Base-by-base conservation (phyloP, 2,797 vertebrate genomes). In the Enoplosus armatus region DNA sequence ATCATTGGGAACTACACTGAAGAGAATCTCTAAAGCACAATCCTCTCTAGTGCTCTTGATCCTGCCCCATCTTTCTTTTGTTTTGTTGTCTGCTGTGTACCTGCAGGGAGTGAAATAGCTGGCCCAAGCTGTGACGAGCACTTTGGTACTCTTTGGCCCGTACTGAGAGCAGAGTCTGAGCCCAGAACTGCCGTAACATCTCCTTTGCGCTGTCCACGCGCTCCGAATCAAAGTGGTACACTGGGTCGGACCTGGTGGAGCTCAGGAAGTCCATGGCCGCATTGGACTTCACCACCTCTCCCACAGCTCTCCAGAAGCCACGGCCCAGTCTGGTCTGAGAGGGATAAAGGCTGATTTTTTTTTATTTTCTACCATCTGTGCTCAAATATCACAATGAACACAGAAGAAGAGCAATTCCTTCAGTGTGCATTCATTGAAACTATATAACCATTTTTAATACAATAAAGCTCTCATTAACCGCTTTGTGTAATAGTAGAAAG, bases 151-250 rank as follows among this genome's bases (percentile, higher is more conserved):
- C 93, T 64, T 92, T 91, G 35, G 94, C 94, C 60, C 56, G 85
- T 20, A 94, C 80, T 0, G 94, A 95, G 9, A 92, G 87, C 70
- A 97, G 61, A 9, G 92, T 92, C 70, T 96, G 94, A 31, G 85
- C 83, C 79, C 96, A 96, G 78, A 95, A 85, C 35, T 89, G 85
- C 24, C 90, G 86, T 31, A 97, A 75, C 79, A 87, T 90, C 29
- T 63, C 48, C 0, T 68, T 92, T 33, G 95, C 93, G 41, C 82
- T 89, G 35, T 87, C 89, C 59, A 97, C 86, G 1, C 71, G 90
- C 85, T 97, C 97, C 0, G 96, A 96, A 82, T 98, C 96, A 59
- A 97, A 97, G 87, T 97, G 97, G 80, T 96, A 95, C 60, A 96
- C 84, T 0, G 97, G 97, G 81, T 97, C 90, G 0, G 92, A 93